Evolutionary conservation across 2,888 invertebrate species (phyloP).

Genomic region (Tricholauxania praeusta): DNA sequence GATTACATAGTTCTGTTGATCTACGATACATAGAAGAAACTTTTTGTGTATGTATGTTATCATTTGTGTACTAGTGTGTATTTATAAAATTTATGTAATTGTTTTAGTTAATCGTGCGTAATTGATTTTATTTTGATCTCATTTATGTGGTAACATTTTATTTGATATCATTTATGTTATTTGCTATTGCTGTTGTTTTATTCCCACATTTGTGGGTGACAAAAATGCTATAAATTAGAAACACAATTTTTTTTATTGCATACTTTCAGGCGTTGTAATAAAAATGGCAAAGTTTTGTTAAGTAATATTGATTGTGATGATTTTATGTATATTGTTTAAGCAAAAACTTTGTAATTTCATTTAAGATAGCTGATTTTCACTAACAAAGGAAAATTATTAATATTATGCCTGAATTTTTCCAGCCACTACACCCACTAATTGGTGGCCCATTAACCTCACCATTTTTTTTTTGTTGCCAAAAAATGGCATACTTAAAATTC

Average conservation of each 20-base stretch:
- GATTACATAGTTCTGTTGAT: not conserved
- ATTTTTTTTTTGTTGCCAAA: not conserved
- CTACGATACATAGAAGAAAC: too few species aligned
- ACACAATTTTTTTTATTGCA: slow-evolving; percentile 8
- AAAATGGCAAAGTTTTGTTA: too few species aligned
- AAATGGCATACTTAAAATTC: slow-evolving; percentile 6
- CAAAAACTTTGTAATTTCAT: too few species aligned
- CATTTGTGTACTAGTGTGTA: slow-evolving; percentile 21
- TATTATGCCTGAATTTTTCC: too few species aligned
- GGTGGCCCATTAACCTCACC: too few species aligned
- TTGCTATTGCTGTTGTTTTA: not conserved
- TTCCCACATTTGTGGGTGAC: slow-evolving; percentile 11
- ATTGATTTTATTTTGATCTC: slow-evolving; percentile 65
- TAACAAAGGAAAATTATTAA: too few species aligned
- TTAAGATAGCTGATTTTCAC: too few species aligned
- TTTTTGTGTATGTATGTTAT: not conserved
- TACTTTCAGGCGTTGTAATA: slow-evolving; percentile 1
- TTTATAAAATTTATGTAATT: slow-evolving; percentile 58
- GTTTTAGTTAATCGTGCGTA: slow-evolving; percentile 65
- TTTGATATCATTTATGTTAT: slow-evolving; percentile 1
- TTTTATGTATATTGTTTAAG: too few species aligned
- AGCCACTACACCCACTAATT: too few species aligned
- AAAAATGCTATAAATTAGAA: slow-evolving; percentile 22
- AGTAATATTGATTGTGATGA: too few species aligned
- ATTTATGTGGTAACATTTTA: slow-evolving; percentile 47